phyloP scores from a whole-genome alignment of 2,888 invertebrate genomes.

The Folsomia manolachei region DNA sequence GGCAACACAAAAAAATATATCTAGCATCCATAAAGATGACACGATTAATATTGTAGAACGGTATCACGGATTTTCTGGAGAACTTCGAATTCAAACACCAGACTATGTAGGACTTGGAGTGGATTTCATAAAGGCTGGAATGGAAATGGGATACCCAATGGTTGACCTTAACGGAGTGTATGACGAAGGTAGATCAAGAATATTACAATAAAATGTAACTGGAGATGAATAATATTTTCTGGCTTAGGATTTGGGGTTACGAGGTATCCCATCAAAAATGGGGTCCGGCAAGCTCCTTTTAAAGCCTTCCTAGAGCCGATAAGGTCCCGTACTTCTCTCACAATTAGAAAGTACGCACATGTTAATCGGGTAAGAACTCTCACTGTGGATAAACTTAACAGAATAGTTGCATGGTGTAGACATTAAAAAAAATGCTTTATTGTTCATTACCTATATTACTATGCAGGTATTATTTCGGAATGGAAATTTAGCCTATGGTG shows the following conservation, averaged over 20 bases:
- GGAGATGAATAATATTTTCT: not conserved
- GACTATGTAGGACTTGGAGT: constrained; percentile 56
- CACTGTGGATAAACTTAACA: not conserved
- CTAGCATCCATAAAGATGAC: no score
- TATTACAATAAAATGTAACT: not conserved
- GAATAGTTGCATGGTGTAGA: no score
- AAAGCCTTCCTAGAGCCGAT: constrained; percentile 38
- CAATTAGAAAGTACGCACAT: constrained; percentile 34
- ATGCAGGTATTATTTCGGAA: constrained; percentile 30
- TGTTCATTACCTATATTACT: no score
- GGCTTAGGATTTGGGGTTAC: constrained; percentile 11
- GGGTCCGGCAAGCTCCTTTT: constrained; percentile 39
- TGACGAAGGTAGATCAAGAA: constrained; percentile 32
- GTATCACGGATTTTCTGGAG: constrained; percentile 42
- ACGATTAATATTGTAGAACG: constrained; percentile 13
- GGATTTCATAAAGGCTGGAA: constrained; percentile 39
- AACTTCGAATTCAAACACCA: constrained; percentile 53
- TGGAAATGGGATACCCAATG: constrained; percentile 43
- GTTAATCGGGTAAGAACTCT: constrained; percentile 29
- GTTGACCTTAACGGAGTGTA: constrained; percentile 40
- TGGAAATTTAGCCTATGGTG: constrained; percentile 33
- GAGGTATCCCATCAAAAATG: constrained; percentile 32
- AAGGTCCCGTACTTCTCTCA: constrained; percentile 16
- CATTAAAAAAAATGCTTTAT: no score
- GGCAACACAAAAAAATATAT: not conserved